These are phyloP conservation scores for Selene dorsalis DNA, from an alignment of 2,797 vertebrate genomes.

Conservation along the genomic window DNA sequence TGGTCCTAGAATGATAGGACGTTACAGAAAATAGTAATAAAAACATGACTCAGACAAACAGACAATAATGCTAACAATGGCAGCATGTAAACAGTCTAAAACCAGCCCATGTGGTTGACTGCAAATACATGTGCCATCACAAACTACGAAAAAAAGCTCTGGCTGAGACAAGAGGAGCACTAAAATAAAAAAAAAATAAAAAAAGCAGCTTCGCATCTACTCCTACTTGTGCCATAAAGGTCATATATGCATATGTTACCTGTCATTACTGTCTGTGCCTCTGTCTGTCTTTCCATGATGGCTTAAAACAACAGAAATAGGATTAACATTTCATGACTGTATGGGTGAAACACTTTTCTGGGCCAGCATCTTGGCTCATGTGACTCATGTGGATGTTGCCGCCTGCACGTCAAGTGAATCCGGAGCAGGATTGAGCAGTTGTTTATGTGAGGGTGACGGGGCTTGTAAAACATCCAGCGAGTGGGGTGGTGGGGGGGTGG, in stretches of 20 bases:
- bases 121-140: constrained; percentile 47
- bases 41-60: neutral
- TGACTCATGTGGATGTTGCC: constrained; percentile 23
- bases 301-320: constrained; percentile 85
- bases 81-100: constrained; percentile 32
- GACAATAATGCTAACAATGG: neutral
- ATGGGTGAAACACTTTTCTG: constrained; percentile 15
- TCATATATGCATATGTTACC: constrained; percentile 76
- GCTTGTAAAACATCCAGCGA: constrained; percentile 64
- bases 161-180: neutral
- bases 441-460: constrained; percentile 48
- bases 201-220: constrained; percentile 42
- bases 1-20: neutral
- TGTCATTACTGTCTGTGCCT: constrained; percentile 81
- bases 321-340: constrained; percentile 64
- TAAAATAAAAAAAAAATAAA: constrained; percentile 46
- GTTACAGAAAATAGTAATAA: constrained; percentile 8
- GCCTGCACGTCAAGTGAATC: constrained; percentile 10
- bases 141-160: constrained; percentile 42
- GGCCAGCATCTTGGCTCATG: constrained; percentile 44
- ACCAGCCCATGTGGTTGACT: constrained; percentile 37
- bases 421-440: constrained; percentile 43
- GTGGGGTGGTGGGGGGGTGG: neutral
- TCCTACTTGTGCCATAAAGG: constrained; percentile 48
- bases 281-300: constrained; percentile 83